Evolutionary conservation across 1,140 invertebrate genomes (phyloP).

Genomic region (Apis cerana): DNA sequence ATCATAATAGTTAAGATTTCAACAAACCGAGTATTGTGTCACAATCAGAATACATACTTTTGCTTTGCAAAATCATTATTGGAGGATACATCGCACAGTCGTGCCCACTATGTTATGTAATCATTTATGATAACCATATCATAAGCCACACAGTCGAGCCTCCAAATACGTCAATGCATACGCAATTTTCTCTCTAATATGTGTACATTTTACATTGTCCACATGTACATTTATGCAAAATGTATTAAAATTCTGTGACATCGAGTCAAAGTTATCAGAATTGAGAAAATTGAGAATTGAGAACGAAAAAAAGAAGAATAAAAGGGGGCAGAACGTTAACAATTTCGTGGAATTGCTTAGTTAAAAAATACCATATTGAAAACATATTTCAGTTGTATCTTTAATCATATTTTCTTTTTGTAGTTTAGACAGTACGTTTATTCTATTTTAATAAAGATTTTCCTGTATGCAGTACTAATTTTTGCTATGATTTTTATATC

Average conservation of each 20-base stretch:
- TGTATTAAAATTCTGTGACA: neutral
- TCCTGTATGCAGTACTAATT: too few relatives aligned
- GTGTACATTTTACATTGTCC: neutral
- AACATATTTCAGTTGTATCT: neutral
- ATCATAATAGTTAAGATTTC: neutral
- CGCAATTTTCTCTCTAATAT: neutral
- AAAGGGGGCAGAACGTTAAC: neutral
- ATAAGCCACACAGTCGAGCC: constrained; percentile 49
- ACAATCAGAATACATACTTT: neutral
- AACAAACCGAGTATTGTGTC: neutral
- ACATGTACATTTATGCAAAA: constrained; percentile 6
- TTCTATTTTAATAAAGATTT: too few relatives aligned
- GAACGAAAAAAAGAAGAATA: neutral
- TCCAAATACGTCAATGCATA: constrained; percentile 55
- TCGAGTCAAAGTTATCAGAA: constrained; percentile 12
- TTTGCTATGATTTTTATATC: too few relatives aligned
- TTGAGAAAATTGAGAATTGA: neutral
- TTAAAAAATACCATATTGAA: neutral
- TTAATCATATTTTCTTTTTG: neutral
- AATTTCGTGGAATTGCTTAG: neutral
- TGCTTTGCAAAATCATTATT: constrained; percentile 46
- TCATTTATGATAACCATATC: constrained; percentile 57
- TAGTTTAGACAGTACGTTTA: too few relatives aligned
- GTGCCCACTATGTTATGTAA: constrained; percentile 59
- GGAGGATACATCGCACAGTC: constrained; percentile 18